Evolutionary conservation across 2,797 vertebrate species (phyloP).

Genomic region (Zenarchopterus dispar): DNA sequence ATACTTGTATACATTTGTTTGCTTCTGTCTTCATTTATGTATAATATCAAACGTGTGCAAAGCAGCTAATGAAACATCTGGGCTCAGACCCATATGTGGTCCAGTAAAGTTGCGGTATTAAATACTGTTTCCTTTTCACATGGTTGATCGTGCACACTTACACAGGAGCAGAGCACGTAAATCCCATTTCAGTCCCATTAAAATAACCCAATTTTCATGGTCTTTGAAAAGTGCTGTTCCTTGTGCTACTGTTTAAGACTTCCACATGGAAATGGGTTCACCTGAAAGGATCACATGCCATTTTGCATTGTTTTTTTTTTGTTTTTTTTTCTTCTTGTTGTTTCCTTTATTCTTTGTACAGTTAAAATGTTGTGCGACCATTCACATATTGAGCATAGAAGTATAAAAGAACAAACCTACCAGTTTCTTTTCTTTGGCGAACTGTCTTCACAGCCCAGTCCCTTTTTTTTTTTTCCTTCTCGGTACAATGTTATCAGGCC

Average conservation of each 20-base stretch:
- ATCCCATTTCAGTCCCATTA: too few species aligned
- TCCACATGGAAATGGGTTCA: background rate
- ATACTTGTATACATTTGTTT: conserved; percentile 9
- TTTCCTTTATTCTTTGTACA: background rate
- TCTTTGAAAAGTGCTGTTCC: background rate
- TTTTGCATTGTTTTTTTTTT: background rate
- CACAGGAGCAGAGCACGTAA: too few species aligned
- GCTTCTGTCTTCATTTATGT: conserved; percentile 19
- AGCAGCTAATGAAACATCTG: conserved; percentile 31
- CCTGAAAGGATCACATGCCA: background rate
- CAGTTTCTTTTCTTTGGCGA: conserved; percentile 2
- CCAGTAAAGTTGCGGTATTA: background rate
- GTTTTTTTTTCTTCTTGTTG: background rate
- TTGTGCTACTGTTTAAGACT: too few species aligned
- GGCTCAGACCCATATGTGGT: background rate
- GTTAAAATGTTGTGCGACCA: background rate
- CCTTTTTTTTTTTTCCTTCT: background rate
- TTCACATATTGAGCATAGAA: background rate
- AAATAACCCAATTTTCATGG: background rate
- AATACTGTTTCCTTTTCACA: too few species aligned
- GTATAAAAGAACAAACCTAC: conserved; percentile 2
- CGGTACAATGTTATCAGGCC: conserved; percentile 29
- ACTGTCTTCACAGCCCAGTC: conserved; percentile 1
- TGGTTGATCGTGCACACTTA: too few species aligned
- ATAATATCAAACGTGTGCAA: conserved; percentile 24